Conservation (phyloP, 2,888 invertebrate species). For the Biston stratarius region DNA sequence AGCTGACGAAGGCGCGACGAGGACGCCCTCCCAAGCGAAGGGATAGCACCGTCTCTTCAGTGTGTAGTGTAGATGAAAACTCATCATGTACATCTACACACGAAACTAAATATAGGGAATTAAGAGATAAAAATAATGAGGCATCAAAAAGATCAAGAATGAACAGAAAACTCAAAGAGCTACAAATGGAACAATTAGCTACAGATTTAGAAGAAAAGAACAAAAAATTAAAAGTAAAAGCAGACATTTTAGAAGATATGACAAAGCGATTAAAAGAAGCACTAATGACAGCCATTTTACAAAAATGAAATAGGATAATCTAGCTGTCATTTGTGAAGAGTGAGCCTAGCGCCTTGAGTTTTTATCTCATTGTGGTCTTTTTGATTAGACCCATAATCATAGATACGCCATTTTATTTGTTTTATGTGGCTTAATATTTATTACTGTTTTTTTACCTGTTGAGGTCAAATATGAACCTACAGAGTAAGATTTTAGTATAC, state of each 20-base stretch:
- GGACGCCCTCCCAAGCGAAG: conserved; percentile 86
- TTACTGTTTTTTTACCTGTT: conserved; percentile 27
- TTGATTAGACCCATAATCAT: conserved; percentile 45
- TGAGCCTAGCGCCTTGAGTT: conserved; percentile 53
- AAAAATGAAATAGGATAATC: conserved; percentile 70
- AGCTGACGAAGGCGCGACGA: conserved; percentile 73
- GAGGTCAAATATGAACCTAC: conserved; percentile 31
- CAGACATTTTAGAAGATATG: conserved; percentile 89
- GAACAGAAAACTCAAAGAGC: conserved; percentile 88
- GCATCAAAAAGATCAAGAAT: conserved; percentile 91
- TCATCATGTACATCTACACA: conserved; percentile 72
- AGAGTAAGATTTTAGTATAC: conserved; percentile 38
- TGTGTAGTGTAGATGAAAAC: conserved; percentile 77
- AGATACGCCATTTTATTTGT: conserved; percentile 49
- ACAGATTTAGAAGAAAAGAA: conserved; percentile 88
- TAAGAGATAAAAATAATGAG: conserved; percentile 92
- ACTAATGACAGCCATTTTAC: conserved; percentile 88
- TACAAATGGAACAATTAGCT: conserved; percentile 84
- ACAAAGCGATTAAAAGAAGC: conserved; percentile 88
- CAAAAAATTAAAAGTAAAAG: conserved; percentile 87
- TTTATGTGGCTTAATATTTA: conserved; percentile 41
- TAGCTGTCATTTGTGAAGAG: conserved; percentile 39
- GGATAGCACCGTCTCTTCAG: conserved; percentile 77
- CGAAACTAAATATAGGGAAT: conserved; percentile 88
- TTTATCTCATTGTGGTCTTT: conserved; percentile 47